Percentiles rank a stretch among this genome's conserved stretches.
Conservation (phyloP, 2,888 invertebrate genomes). For the Agrotis ipsilon region DNA sequence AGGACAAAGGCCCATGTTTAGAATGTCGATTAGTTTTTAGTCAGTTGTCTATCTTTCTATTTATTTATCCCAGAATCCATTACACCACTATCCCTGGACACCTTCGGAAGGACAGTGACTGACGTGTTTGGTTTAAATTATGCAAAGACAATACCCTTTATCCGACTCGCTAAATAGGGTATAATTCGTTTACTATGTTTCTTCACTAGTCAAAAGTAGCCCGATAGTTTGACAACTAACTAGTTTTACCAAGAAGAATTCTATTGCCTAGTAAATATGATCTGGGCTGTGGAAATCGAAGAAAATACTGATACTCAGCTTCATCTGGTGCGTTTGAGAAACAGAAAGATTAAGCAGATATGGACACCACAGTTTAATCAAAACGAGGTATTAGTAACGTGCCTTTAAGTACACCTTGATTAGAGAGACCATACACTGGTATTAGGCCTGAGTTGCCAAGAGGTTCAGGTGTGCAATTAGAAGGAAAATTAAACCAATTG, state of each 20-base stretch:
- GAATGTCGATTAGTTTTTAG: conserved; percentile 34
- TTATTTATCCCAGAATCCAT: conserved; percentile 26
- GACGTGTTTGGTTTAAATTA: conserved; percentile 41
- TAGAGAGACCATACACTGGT: not conserved
- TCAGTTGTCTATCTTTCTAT: conserved; percentile 14
- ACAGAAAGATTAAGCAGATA: too few species aligned
- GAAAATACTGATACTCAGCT: too few species aligned
- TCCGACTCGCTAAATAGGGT: not conserved
- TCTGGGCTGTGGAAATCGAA: too few species aligned
- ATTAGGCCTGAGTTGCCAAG: not conserved
- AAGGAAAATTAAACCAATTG: conserved; percentile 7
- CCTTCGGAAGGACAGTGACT: conserved; percentile 20
- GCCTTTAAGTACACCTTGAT: not conserved
- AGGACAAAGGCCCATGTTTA: conserved; percentile 11
- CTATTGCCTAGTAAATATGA: too few species aligned
- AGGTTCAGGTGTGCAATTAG: conserved; percentile 1
- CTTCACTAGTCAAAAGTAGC: not conserved
- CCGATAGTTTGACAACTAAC: too few species aligned
- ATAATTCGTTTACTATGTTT: not conserved
- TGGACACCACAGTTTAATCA: too few species aligned
- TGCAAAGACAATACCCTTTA: conserved; percentile 13
- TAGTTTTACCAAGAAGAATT: too few species aligned
- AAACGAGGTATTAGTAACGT: too few species aligned
- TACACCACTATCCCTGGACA: conserved; percentile 21
- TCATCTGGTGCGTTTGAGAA: too few species aligned